phyloP scores from a whole-genome alignment of 1,140 invertebrate species.

The Dendroctonus valens region DNA sequence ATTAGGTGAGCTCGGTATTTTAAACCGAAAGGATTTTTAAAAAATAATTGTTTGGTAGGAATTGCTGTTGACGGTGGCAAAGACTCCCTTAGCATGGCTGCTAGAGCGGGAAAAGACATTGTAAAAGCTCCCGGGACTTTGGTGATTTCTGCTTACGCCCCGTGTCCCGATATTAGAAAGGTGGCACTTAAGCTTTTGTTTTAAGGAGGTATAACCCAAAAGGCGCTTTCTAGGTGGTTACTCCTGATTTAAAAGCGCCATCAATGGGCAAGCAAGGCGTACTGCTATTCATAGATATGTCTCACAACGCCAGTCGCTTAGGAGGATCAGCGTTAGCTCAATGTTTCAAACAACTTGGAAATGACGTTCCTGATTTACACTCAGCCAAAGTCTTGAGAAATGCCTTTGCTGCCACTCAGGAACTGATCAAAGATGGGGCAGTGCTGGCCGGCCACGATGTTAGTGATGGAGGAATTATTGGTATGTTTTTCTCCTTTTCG shows the following conservation, averaged over 20 bases:
- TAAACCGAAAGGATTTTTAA: background rate
- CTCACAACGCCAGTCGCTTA: slow-evolving; percentile 64
- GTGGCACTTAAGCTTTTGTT: slow-evolving; percentile 42
- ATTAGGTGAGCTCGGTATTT: slow-evolving; percentile 58
- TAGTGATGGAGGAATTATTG: slow-evolving; percentile 90
- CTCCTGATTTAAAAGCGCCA: slow-evolving; percentile 84
- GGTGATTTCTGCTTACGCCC: slow-evolving; percentile 92
- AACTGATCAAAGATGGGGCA: slow-evolving; percentile 70
- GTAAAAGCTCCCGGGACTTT: slow-evolving; percentile 91
- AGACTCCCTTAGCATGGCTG: slow-evolving; percentile 97
- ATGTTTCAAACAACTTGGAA: slow-evolving; percentile 82
- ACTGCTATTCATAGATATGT: slow-evolving; percentile 71
- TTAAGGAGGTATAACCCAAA: no score
- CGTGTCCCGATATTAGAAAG: slow-evolving; percentile 82
- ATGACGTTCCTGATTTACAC: slow-evolving; percentile 78
- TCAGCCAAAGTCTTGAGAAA: slow-evolving; percentile 63
- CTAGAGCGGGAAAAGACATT: slow-evolving; percentile 68
- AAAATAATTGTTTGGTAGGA: slow-evolving; percentile 1
- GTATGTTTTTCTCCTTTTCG: background rate
- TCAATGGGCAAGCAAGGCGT: slow-evolving; percentile 53
- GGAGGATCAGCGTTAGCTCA: slow-evolving; percentile 93
- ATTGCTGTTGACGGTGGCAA: slow-evolving; percentile 97
- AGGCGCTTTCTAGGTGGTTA: slow-evolving; percentile 55
- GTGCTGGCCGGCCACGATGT: slow-evolving; percentile 92
- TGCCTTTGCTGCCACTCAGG: slow-evolving; percentile 82